These are phyloP conservation scores for Leptatherina wallacei DNA, from an alignment of 2,797 vertebrate species.

Conservation along the genomic window DNA sequence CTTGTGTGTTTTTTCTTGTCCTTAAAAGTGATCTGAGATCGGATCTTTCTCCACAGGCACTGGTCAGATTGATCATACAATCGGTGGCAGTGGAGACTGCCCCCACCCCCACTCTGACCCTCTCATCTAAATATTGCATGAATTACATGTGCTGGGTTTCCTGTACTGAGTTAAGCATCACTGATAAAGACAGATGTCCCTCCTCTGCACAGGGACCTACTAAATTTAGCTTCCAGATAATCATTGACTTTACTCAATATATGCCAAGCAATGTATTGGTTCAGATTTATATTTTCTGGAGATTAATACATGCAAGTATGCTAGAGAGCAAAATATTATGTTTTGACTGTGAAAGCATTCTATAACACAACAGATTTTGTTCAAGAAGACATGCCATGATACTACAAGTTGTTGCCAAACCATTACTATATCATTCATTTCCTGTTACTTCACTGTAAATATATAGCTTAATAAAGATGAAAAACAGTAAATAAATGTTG, in stretches of 20 bases:
- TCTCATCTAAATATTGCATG: conserved; percentile 84
- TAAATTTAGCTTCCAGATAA: conserved; percentile 67
- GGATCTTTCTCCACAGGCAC: conserved; percentile 55
- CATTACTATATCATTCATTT: conserved; percentile 12
- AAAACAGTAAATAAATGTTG: conserved; percentile 3
- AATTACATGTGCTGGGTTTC: conserved; percentile 78
- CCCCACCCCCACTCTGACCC: conserved; percentile 74
- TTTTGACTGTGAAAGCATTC: conserved; percentile 8
- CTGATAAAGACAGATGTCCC: conserved; percentile 79
- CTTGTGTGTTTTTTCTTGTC: conserved; percentile 38
- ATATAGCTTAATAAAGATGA: conserved; percentile 44
- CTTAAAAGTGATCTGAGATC: conserved; percentile 68
- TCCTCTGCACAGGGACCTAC: conserved; percentile 62
- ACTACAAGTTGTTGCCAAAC: conserved; percentile 39
- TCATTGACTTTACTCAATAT: conserved; percentile 29
- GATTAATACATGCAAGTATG: conserved; percentile 15
- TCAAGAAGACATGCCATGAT: conserved; percentile 15
- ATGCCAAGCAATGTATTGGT: conserved; percentile 35
- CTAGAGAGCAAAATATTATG: conserved; percentile 14
- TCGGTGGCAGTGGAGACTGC: conserved; percentile 51
- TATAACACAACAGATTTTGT: conserved; percentile 1
- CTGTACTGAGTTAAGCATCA: conserved; percentile 69
- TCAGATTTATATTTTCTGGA: conserved; percentile 14
- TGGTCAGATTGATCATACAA: conserved; percentile 64
- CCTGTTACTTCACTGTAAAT: conserved; percentile 38